Evolutionary conservation across 2,888 invertebrate species (phyloP).

Genomic region (Hypercompe scribonia): DNA sequence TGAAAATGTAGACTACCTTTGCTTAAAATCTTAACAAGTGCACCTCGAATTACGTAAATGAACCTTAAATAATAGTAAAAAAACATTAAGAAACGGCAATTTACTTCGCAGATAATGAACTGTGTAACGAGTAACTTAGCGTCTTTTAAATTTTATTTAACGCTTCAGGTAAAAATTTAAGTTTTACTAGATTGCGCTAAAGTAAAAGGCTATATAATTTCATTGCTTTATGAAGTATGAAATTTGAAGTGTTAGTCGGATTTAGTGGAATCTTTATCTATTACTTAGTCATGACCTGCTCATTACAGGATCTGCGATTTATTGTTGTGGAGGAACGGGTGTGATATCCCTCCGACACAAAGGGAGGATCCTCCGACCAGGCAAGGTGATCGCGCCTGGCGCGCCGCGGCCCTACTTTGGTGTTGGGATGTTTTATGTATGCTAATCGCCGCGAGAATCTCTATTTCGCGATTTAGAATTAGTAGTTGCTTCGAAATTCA

Average conservation of each 20-base stretch:
- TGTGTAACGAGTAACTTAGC: slow-evolving; percentile 15
- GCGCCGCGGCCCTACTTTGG: no score
- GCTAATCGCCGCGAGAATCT: no score
- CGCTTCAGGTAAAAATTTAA: slow-evolving; percentile 10
- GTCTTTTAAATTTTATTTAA: slow-evolving; percentile 6
- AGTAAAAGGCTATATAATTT: slow-evolving; percentile 11
- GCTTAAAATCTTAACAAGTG: neutral
- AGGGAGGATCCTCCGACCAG: no score
- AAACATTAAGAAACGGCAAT: slow-evolving; percentile 8
- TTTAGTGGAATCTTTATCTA: neutral
- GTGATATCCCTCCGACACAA: no score
- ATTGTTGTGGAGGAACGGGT: no score
- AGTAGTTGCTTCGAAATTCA: no score
- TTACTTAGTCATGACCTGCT: no score
- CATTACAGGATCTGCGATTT: no score
- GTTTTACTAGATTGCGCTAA: slow-evolving; percentile 7
- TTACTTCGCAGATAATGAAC: slow-evolving; percentile 17
- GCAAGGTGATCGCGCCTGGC: no score
- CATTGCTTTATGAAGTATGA: slow-evolving; percentile 17
- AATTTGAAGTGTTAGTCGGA: neutral
- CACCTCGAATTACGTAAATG: slow-evolving; percentile 6
- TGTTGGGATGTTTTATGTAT: no score
- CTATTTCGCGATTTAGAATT: no score
- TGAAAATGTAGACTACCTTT: neutral
- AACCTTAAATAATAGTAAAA: slow-evolving; percentile 17